phyloP scores from a whole-genome alignment of 2,113 vertebrate species.

The Laterallus jamaicensis region DNA sequence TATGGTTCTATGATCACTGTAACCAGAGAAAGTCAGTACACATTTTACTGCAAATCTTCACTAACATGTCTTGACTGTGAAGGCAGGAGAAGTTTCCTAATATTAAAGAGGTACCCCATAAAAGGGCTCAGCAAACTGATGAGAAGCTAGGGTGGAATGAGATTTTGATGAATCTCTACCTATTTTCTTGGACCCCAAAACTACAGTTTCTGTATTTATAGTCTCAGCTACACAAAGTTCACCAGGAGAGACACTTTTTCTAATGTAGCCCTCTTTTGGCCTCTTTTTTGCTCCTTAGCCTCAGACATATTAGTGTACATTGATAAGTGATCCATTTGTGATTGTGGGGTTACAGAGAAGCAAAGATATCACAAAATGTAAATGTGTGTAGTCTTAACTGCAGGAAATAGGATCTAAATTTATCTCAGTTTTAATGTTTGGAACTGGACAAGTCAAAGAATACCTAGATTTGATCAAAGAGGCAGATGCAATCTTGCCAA shows the following conservation, averaged over 20 bases:
- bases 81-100: neutral
- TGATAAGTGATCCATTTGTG: neutral
- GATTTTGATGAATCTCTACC: neutral
- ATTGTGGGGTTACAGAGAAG: neutral
- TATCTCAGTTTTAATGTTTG: neutral
- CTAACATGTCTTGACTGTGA: neutral
- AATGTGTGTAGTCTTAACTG: neutral
- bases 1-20: neutral
- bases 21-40: neutral
- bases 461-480: neutral
- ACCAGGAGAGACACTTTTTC: neutral
- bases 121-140: neutral
- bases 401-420: neutral
- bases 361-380: neutral
- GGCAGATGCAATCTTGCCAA: neutral
- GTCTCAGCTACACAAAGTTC: neutral
- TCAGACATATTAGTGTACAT: neutral
- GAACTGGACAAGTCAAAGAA: neutral
- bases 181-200: neutral
- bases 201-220: neutral
- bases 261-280: neutral
- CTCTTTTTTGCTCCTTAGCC: neutral
- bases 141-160: neutral
- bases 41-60: neutral
- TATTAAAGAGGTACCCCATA: neutral